Percentiles rank a stretch among this genome's conserved stretches.
Evolutionary conservation across 2,797 vertebrate species (phyloP).

Genomic region (Anguilla marmorata): DNA sequence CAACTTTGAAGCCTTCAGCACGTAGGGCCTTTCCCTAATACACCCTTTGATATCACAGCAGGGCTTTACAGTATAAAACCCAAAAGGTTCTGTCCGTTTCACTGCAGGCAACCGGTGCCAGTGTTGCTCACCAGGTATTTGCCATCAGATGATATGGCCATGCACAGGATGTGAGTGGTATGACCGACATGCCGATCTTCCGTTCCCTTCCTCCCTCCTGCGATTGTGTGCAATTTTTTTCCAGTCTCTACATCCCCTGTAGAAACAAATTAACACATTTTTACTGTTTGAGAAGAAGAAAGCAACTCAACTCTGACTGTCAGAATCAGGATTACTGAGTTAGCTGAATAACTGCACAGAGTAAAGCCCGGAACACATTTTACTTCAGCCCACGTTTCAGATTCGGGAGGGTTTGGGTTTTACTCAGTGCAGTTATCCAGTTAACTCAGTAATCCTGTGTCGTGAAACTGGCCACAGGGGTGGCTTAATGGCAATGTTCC

Average conservation of each 20-base stretch:
- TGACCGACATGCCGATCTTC: conserved; percentile 82
- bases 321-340: too few species aligned
- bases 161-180: conserved; percentile 82
- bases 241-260: conserved; percentile 88
- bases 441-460: too few species aligned
- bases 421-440: too few species aligned
- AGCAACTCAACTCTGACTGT: not conserved
- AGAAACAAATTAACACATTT: not conserved
- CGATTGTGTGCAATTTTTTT: conserved; percentile 82
- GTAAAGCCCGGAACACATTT: too few species aligned
- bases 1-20: not conserved
- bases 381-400: too few species aligned
- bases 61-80: not conserved
- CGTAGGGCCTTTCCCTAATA: not conserved
- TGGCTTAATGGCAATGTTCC: not conserved
- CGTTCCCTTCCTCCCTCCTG: conserved; percentile 79
- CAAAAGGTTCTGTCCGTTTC: not conserved
- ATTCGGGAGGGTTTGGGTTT: too few species aligned
- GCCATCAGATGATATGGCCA: conserved; percentile 90
- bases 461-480: too few species aligned
- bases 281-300: not conserved
- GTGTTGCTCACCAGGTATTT: conserved; percentile 84
- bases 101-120: not conserved
- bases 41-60: not conserved
- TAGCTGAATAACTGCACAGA: too few species aligned